Evolutionary conservation across 2,113 vertebrate species (phyloP).

Genomic region (Misgurnus anguillicaudatus): DNA sequence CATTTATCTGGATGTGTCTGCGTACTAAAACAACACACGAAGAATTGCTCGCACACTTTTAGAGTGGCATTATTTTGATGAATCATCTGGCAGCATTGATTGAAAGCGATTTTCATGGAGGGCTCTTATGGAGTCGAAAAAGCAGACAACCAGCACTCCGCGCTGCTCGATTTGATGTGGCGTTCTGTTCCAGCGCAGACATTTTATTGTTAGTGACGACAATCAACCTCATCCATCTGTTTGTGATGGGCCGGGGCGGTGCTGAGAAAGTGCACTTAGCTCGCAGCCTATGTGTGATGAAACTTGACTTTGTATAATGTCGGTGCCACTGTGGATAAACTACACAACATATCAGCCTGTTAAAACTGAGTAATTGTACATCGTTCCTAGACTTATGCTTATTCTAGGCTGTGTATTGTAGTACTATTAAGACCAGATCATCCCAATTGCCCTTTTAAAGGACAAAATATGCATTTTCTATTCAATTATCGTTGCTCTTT

Average conservation of each 20-base stretch:
- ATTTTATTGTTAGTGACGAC: conserved; percentile 12
- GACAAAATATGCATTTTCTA: too few relatives aligned
- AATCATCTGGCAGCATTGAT: conserved; percentile 34
- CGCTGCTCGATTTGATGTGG: neutral
- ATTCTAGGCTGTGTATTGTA: neutral
- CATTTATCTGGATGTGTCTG: neutral
- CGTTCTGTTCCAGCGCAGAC: conserved; percentile 1
- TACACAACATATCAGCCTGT: neutral
- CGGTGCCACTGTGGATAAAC: neutral
- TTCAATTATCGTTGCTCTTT: too few relatives aligned
- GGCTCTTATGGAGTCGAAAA: conserved; percentile 15
- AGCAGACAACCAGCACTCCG: neutral
- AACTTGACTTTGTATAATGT: neutral
- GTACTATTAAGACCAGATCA: neutral
- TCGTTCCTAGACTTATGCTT: neutral
- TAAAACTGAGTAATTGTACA: neutral
- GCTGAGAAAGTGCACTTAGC: neutral
- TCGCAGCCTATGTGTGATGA: neutral
- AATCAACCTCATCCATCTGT: neutral
- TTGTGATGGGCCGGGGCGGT: neutral
- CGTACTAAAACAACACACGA: neutral
- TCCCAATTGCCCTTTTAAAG: too few relatives aligned
- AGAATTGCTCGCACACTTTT: neutral
- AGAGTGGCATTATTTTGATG: conserved; percentile 29
- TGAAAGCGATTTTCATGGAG: conserved; percentile 23